Conservation (phyloP, 2,888 invertebrate species). For the Globia sparganii region DNA sequence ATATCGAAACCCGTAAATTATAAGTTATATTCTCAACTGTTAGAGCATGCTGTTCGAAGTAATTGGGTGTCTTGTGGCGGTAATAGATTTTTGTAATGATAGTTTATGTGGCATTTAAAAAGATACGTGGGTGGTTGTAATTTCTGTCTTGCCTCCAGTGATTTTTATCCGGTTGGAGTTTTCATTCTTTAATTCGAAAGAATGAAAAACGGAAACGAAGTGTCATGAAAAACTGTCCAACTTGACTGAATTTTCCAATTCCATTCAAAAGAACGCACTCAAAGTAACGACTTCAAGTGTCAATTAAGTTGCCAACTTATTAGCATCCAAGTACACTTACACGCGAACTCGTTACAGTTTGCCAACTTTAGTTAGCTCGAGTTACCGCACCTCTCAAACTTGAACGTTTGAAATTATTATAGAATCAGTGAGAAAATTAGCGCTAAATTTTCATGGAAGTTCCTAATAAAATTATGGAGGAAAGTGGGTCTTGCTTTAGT, state of each 20-base stretch:
- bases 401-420: slow-evolving; percentile 62
- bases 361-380: slow-evolving; percentile 59
- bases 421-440: slow-evolving; percentile 58
- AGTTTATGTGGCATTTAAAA: slow-evolving; percentile 29
- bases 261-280: slow-evolving; percentile 29
- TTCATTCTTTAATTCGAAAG: not conserved
- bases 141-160: not conserved
- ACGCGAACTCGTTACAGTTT: slow-evolving; percentile 63
- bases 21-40: slow-evolving; percentile 27
- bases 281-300: slow-evolving; percentile 57
- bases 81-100: slow-evolving; percentile 15
- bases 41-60: slow-evolving; percentile 20
- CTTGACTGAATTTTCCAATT: not conserved
- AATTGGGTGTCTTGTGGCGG: slow-evolving; percentile 34
- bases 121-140: not conserved
- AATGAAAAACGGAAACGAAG: not conserved
- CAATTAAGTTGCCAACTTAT: slow-evolving; percentile 65
- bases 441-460: slow-evolving; percentile 57
- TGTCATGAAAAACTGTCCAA: not conserved
- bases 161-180: not conserved
- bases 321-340: slow-evolving; percentile 55
- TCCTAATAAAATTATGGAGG: slow-evolving; percentile 37
- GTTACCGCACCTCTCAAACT: slow-evolving; percentile 57
- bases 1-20: slow-evolving; percentile 35
- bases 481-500: not conserved